A percentile compares a stretch with the other conserved stretches of the same genome.
phyloP scores from a whole-genome alignment of 2,888 invertebrate genomes.

The Caenorhabditis drosophilae region DNA sequence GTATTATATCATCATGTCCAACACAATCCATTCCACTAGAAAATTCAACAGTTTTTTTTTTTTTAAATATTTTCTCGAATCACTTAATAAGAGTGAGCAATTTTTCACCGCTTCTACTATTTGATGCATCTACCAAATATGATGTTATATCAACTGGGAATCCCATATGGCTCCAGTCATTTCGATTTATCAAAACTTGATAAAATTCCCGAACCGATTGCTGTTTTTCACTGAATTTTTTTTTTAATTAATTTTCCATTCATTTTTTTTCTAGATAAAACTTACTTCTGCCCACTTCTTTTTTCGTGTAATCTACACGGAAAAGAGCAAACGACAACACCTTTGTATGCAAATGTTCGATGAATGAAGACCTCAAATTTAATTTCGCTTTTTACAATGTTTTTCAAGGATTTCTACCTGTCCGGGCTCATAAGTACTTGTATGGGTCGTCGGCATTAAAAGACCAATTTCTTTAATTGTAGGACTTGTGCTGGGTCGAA shows the following conservation, averaged over 20 bases:
- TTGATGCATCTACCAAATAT: slow-evolving; percentile 56
- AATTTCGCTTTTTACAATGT: background rate
- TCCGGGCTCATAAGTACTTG: slow-evolving; percentile 47
- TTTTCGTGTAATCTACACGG: slow-evolving; percentile 87
- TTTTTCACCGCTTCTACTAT: slow-evolving; percentile 40
- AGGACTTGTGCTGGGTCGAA: slow-evolving; percentile 34
- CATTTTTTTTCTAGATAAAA: background rate
- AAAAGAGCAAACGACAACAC: slow-evolving; percentile 96
- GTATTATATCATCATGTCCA: slow-evolving; percentile 94
- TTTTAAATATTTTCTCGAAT: too few relatives aligned
- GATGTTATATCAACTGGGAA: slow-evolving; percentile 75
- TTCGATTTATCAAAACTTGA: slow-evolving; percentile 93
- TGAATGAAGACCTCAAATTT: slow-evolving; percentile 81
- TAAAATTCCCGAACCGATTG: slow-evolving; percentile 77
- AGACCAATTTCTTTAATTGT: slow-evolving; percentile 48
- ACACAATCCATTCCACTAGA: slow-evolving; percentile 88
- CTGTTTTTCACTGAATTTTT: slow-evolving; percentile 35
- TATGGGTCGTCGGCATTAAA: slow-evolving; percentile 22
- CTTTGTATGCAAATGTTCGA: slow-evolving; percentile 93
- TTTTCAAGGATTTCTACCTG: slow-evolving; percentile 38
- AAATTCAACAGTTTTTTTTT: too few relatives aligned
- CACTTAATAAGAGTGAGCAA: slow-evolving; percentile 50
- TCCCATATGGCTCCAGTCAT: slow-evolving; percentile 95
- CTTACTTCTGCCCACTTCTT: slow-evolving; percentile 32
- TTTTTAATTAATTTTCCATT: background rate